Percentiles rank a stretch among this genome's conserved stretches.
phyloP scores from a whole-genome alignment of 1,140 invertebrate genomes.

The Musca vetustissima region DNA sequence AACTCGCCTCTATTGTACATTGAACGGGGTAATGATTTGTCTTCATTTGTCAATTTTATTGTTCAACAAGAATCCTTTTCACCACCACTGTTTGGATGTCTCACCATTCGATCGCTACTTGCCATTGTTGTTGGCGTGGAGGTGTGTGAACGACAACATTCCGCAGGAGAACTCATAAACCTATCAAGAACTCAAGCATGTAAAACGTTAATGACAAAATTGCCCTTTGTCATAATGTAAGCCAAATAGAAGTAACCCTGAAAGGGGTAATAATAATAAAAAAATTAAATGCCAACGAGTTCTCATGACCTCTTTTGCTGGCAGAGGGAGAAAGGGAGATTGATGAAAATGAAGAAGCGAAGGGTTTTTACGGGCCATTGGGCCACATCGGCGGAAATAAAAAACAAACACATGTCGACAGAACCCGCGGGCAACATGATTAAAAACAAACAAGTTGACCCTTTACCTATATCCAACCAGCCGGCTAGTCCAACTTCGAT shows the following conservation, averaged over 20 bases:
- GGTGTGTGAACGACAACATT: slow-evolving; percentile 18
- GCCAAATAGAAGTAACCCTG: not conserved
- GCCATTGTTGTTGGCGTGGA: not conserved
- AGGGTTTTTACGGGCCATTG: too few relatives aligned
- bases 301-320: slow-evolving; percentile 13
- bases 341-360: too few relatives aligned
- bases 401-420: slow-evolving; percentile 9
- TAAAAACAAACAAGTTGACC: slow-evolving; percentile 18
- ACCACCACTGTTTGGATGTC: too few relatives aligned
- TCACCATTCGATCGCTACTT: too few relatives aligned
- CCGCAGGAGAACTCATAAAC: not conserved
- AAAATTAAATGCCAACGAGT: not conserved
- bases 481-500: too few relatives aligned
- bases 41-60: slow-evolving; percentile 24
- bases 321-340: too few relatives aligned
- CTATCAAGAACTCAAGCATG: slow-evolving; percentile 21
- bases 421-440: not conserved
- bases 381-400: slow-evolving; percentile 7
- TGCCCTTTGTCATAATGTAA: slow-evolving; percentile 9
- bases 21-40: slow-evolving; percentile 13
- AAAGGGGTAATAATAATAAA: slow-evolving; percentile 6
- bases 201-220: slow-evolving; percentile 23
- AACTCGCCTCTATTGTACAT: too few relatives aligned
- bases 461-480: slow-evolving; percentile 15
- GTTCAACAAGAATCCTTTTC: slow-evolving; percentile 14